Evolutionary conservation across 2,113 vertebrate genomes (phyloP).

Genomic region (Maccullochella peelii): DNA sequence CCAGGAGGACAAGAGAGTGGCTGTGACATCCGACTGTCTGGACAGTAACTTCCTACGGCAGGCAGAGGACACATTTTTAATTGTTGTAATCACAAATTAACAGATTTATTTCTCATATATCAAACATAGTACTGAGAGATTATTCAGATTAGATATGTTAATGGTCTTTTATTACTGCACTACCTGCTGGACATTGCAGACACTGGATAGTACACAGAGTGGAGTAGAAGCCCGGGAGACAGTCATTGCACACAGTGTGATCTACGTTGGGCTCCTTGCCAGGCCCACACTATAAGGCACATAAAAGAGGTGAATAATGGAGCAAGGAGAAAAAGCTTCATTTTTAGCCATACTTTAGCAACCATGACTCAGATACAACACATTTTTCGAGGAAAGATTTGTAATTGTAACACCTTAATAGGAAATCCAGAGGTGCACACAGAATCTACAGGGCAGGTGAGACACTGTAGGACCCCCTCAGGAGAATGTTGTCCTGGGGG

Average conservation of each 20-base stretch:
- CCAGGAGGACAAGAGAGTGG: slow-evolving; percentile 78
- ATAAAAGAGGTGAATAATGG: slow-evolving; percentile 3
- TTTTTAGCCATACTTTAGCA: neutral
- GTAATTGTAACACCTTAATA: slow-evolving; percentile 47
- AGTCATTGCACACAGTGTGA: slow-evolving; percentile 76
- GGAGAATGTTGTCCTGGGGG: slow-evolving; percentile 84
- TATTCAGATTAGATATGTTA: neutral
- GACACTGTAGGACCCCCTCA: slow-evolving; percentile 84
- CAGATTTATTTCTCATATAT: neutral
- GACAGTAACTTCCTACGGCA: slow-evolving; percentile 81
- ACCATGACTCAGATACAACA: neutral
- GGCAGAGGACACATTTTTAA: slow-evolving; percentile 11
- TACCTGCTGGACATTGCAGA: slow-evolving; percentile 87
- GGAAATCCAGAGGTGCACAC: slow-evolving; percentile 83
- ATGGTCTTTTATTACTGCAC: slow-evolving; percentile 7
- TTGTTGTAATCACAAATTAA: neutral
- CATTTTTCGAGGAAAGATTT: neutral
- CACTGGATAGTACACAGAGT: slow-evolving; percentile 70
- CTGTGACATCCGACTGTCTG: slow-evolving; percentile 74
- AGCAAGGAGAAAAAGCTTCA: neutral
- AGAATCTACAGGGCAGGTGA: slow-evolving; percentile 82
- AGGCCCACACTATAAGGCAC: slow-evolving; percentile 70
- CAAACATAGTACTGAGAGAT: neutral
- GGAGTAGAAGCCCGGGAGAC: slow-evolving; percentile 79
- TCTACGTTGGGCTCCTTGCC: slow-evolving; percentile 81